Evolutionary conservation across 2,797 vertebrate genomes (phyloP).

Genomic region (Lacerta agilis): DNA sequence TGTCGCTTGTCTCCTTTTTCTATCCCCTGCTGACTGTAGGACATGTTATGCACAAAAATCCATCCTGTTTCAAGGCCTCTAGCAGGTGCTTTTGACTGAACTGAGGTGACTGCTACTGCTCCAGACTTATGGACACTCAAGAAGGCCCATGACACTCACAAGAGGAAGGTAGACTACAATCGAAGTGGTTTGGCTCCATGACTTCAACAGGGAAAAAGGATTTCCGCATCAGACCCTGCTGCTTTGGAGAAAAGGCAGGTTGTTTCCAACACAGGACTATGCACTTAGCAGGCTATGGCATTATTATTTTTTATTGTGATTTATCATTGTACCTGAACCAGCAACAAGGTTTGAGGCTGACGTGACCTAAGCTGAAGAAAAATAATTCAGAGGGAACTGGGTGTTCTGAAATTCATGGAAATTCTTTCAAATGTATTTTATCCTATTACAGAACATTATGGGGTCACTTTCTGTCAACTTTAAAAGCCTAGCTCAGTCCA

Average conservation of each 20-base stretch:
- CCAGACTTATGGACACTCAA: not conserved
- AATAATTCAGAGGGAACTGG: not conserved
- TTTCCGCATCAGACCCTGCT: not conserved
- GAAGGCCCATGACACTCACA: not conserved
- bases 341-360: not conserved
- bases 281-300: not conserved
- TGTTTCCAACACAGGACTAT: not conserved
- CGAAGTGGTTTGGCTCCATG: not conserved
- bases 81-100: not conserved
- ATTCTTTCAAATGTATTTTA: not conserved
- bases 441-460: not conserved
- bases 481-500: not conserved
- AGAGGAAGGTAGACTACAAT: not conserved
- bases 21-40: not conserved
- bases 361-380: not conserved
- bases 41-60: not conserved
- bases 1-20: not conserved
- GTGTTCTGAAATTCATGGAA: not conserved
- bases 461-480: not conserved
- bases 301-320: not conserved
- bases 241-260: not conserved
- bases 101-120: not conserved
- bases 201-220: not conserved
- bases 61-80: not conserved
- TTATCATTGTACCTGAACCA: not conserved